A percentile compares a stretch with the other conserved stretches of the same genome.
phyloP scores from a whole-genome alignment of 2,113 vertebrate genomes.

The Petromus typicus region DNA sequence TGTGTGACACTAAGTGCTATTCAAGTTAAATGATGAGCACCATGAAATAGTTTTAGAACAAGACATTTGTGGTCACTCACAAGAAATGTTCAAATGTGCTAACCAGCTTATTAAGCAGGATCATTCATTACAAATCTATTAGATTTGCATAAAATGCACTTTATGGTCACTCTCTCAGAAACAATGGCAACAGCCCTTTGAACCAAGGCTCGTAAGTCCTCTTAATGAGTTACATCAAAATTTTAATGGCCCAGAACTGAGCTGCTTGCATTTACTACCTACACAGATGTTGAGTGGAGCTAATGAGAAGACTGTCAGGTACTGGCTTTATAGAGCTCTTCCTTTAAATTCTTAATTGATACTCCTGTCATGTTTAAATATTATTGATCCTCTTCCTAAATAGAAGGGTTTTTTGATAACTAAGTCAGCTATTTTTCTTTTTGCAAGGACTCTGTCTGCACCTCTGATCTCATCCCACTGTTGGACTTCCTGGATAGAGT shows the following conservation, averaged over 20 bases:
- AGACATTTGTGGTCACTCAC: conserved; percentile 35
- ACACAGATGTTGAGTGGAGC: conserved; percentile 76
- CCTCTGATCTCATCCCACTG: neutral
- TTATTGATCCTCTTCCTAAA: neutral
- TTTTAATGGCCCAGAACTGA: conserved; percentile 81
- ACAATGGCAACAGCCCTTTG: conserved; percentile 65
- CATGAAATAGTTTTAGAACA: conserved; percentile 38
- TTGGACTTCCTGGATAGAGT: neutral
- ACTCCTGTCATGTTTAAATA: conserved; percentile 51
- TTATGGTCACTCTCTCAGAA: conserved; percentile 30
- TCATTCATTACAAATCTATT: conserved; percentile 69
- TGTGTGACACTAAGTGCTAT: neutral
- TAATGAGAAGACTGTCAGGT: conserved; percentile 72
- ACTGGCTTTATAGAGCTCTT: conserved; percentile 26
- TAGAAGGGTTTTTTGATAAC: neutral
- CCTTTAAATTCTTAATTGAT: conserved; percentile 53
- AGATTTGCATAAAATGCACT: conserved; percentile 72
- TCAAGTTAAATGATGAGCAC: conserved; percentile 13
- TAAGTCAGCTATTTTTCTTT: conserved; percentile 12
- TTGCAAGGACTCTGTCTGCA: neutral
- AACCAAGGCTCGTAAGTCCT: conserved; percentile 68
- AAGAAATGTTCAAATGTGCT: conserved; percentile 50
- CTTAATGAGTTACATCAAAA: conserved; percentile 81
- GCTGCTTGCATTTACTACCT: conserved; percentile 75
- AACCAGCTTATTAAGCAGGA: conserved; percentile 71